Evolutionary conservation across 2,888 invertebrate species (phyloP).

Genomic region (Hyposoter didymator): DNA sequence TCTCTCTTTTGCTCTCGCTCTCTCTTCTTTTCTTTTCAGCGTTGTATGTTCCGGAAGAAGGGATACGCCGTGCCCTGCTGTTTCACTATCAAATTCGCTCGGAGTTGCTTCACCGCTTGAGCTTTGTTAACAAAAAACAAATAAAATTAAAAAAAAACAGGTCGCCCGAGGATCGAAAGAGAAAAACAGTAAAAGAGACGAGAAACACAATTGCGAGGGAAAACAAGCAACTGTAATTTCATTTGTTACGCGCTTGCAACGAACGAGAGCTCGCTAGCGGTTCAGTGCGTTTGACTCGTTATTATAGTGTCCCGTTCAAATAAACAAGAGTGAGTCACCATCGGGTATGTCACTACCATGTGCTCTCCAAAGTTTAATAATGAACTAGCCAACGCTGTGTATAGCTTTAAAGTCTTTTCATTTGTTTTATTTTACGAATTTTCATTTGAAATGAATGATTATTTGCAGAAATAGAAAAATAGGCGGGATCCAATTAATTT

Average conservation of each 20-base stretch:
- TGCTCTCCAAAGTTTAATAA: slow-evolving; percentile 41
- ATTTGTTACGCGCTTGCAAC: slow-evolving; percentile 63
- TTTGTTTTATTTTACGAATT: slow-evolving; percentile 11
- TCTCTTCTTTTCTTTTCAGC: background rate
- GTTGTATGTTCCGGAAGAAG: slow-evolving; percentile 13
- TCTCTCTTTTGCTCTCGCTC: background rate
- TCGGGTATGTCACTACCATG: slow-evolving; percentile 15
- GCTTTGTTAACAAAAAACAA: slow-evolving; percentile 40
- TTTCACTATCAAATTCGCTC: slow-evolving; percentile 52
- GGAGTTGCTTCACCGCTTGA: slow-evolving; percentile 38
- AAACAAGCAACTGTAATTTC: slow-evolving; percentile 58
- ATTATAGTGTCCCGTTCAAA: slow-evolving; percentile 57
- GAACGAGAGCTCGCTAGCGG: slow-evolving; percentile 38
- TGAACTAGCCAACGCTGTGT: slow-evolving; percentile 1
- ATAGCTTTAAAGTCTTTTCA: background rate
- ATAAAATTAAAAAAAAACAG: slow-evolving; percentile 24
- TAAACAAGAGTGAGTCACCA: slow-evolving; percentile 42
- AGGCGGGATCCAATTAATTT: background rate
- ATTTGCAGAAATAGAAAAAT: background rate
- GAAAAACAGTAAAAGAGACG: background rate
- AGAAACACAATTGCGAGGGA: slow-evolving; percentile 40
- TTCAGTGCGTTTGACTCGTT: slow-evolving; percentile 53
- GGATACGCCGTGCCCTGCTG: background rate
- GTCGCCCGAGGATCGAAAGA: background rate
- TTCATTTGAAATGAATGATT: background rate